Conservation (phyloP, 1,140 invertebrate genomes). For the Temnothorax curvispinosus region DNA sequence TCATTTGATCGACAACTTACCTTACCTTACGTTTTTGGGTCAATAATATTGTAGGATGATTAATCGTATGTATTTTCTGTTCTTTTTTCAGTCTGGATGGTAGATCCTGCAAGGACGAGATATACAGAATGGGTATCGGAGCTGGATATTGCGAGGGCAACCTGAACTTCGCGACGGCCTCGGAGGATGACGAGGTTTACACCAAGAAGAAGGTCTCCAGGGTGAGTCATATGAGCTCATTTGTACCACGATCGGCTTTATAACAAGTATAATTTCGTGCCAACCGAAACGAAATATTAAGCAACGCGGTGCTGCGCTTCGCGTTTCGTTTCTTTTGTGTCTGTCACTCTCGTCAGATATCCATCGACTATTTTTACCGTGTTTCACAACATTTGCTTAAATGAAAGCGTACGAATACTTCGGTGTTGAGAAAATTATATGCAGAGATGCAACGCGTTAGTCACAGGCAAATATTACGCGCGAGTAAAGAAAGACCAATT, state of each 20-base stretch:
- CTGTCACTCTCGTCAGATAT: background rate
- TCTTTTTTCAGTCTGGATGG: conserved; percentile 78
- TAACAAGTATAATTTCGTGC: conserved; percentile 12
- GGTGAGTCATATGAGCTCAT: conserved; percentile 76
- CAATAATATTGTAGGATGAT: background rate
- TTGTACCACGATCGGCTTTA: conserved; percentile 8
- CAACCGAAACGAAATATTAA: conserved; percentile 32
- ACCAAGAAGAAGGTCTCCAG: conserved; percentile 85
- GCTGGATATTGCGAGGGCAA: conserved; percentile 83
- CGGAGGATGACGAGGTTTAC: conserved; percentile 85
- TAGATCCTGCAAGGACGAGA: conserved; percentile 85
- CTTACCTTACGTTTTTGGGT: background rate
- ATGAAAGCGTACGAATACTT: conserved; percentile 1
- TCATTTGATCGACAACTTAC: background rate
- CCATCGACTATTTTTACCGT: background rate
- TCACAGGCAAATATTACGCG: conserved; percentile 6
- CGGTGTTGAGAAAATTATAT: background rate
- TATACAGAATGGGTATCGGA: conserved; percentile 83
- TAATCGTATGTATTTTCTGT: background rate
- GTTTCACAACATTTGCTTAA: conserved; percentile 31
- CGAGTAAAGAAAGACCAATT: background rate
- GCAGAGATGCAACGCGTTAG: background rate
- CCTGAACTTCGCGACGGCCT: conserved; percentile 84
- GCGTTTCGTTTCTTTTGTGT: conserved; percentile 22
- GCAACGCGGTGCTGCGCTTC: background rate